These are phyloP conservation scores for Empidonax traillii DNA, from an alignment of 2,113 vertebrate species.

Conservation along the genomic window DNA sequence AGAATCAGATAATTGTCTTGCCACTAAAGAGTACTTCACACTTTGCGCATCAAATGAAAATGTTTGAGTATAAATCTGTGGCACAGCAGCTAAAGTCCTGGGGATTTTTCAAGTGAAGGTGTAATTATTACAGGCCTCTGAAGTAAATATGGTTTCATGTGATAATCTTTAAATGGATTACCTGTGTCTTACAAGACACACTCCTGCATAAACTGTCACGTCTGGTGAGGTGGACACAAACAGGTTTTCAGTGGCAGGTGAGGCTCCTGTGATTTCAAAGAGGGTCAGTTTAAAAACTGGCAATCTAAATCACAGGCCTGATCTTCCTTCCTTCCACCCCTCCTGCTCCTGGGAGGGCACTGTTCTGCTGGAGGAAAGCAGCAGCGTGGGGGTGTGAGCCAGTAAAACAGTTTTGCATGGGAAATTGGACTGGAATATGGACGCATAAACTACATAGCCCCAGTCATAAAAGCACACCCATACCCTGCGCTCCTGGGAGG, in stretches of 20 bases:
- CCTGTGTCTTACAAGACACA: slow-evolving; percentile 50
- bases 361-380: neutral
- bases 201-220: slow-evolving; percentile 45
- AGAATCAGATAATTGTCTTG: slow-evolving; percentile 89
- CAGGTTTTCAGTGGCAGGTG: neutral
- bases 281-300: neutral
- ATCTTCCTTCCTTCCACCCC: neutral
- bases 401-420: neutral
- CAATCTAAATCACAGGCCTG: neutral
- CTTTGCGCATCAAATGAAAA: slow-evolving; percentile 80
- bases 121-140: slow-evolving; percentile 78
- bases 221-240: neutral
- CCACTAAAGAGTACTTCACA: slow-evolving; percentile 89
- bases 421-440: neutral
- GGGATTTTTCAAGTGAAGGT: slow-evolving; percentile 77
- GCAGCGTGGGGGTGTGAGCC: neutral
- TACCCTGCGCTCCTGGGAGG: neutral
- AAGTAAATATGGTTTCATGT: slow-evolving; percentile 76
- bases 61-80: slow-evolving; percentile 80
- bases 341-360: neutral
- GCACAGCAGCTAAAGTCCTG: slow-evolving; percentile 76
- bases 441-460: neutral
- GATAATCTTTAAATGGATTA: slow-evolving; percentile 72
- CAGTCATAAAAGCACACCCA: neutral
- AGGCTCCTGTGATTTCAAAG: slow-evolving; percentile 9